Percentiles rank a stretch among this genome's conserved stretches.
Conservation (phyloP, 2,888 invertebrate genomes). For the Spilosoma lubricipeda region DNA sequence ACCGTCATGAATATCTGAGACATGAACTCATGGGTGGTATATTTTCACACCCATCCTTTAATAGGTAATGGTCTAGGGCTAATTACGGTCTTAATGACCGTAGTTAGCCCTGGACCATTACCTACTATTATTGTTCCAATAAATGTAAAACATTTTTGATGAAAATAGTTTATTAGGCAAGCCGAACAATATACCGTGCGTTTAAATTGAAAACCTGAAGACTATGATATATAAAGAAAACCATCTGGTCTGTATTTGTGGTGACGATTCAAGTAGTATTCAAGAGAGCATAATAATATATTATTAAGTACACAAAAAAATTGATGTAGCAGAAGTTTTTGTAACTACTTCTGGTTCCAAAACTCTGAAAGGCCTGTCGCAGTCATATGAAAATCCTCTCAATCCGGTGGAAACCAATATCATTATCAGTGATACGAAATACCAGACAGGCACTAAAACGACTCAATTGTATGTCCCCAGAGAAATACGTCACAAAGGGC, state of each 20-base stretch:
- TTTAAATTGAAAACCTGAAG: not conserved
- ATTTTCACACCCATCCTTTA: not conserved
- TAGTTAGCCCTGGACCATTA: not conserved
- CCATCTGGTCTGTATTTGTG: too few species aligned
- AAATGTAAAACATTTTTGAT: too few species aligned
- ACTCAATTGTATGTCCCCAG: conserved; percentile 53
- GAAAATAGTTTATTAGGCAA: too few species aligned
- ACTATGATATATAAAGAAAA: too few species aligned
- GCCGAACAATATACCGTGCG: too few species aligned
- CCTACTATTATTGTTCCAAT: not conserved
- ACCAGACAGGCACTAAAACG: conserved; percentile 52
- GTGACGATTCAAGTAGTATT: not conserved
- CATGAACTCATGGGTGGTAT: not conserved
- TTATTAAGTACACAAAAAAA: not conserved
- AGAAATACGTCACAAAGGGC: conserved; percentile 58
- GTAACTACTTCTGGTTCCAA: not conserved
- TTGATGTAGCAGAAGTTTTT: not conserved
- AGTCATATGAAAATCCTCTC: conserved; percentile 26
- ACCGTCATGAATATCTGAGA: not conserved
- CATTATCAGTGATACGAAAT: conserved; percentile 41
- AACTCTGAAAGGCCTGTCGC: not conserved
- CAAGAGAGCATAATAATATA: not conserved
- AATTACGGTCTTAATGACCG: too few species aligned
- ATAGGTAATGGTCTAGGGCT: too few species aligned
- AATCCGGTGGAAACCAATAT: conserved; percentile 20